Base-by-base conservation (phyloP, 1,140 invertebrate genomes). In the Drosophila sp. region DNA sequence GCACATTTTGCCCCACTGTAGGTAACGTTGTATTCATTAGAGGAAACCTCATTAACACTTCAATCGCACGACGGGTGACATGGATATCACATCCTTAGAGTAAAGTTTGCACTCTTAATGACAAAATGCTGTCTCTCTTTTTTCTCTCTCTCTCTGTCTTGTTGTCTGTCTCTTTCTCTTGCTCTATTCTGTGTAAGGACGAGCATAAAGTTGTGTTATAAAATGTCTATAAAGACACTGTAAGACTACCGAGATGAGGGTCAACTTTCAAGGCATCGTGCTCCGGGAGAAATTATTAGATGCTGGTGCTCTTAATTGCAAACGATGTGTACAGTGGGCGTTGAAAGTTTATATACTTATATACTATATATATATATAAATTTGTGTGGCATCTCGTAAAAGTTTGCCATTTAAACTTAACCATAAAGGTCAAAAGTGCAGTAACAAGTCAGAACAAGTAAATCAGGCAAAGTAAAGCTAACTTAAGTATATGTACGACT, bases 21-120 rank as follows among this genome's bases (percentile, higher is more conserved):
- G 48, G 62, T 48, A 66, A 13, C 14, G 16, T 16, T 16, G 67
- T 62, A 77, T 58, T 80, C 72, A 53, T 63, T 73, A 72, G 64
- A 58, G 59, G 27, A 51, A 62, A 76, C 54, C 77, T 80, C 77
- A 79, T 80, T 80, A 80, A 75, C 72, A 80, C 77, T 72, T 80
- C 45, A 74, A 9, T 29, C 48, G 40, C 36, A 53, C 58, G 48
- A 53, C 40, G 34, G 53, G 36, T 38, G 34, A 51, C 34, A 38
- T 36, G 16, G n/a, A 25, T 56, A 18, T 32, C 43, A 51, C 64
- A 70, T 67, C 46, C 70, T 65, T 50, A 29, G 16, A 16, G 8
- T 9, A 38, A 38, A 56, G 40, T 41, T 7, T 32, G n/a, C 48
- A 13, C 16, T 18, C 9, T 13, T 14, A 32, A 18, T 50, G 21